A percentile compares a stretch with the other conserved stretches of the same genome.
These are phyloP conservation scores for Poeciliopsis gracilis DNA, from an alignment of 2,797 vertebrate genomes.

Conservation along the genomic window DNA sequence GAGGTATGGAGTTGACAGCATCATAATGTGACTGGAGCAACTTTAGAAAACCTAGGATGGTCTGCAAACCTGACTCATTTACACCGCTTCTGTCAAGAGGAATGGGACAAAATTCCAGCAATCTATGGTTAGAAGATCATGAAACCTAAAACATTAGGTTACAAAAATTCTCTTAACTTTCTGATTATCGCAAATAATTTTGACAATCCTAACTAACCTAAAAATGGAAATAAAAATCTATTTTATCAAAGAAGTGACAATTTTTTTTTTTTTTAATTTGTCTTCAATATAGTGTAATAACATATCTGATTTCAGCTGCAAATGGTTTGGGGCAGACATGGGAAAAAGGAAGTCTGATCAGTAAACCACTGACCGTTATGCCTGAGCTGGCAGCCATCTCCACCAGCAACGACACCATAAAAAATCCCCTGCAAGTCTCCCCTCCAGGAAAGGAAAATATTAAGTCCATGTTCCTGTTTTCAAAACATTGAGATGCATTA, in stretches of 20 bases:
- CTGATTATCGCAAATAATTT: neutral
- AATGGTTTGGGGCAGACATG: neutral
- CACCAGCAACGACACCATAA: constrained; percentile 87
- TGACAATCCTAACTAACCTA: neutral
- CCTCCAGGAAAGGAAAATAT: constrained; percentile 85
- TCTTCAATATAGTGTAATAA: neutral
- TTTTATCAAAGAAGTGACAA: neutral
- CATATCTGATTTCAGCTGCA: neutral
- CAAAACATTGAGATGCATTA: constrained; percentile 7
- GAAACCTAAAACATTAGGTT: neutral
- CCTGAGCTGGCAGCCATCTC: constrained; percentile 88
- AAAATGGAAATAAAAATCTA: no score
- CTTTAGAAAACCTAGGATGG: neutral
- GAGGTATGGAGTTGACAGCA: neutral
- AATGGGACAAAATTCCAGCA: neutral
- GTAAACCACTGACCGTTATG: constrained; percentile 77
- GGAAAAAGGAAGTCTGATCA: constrained; percentile 21
- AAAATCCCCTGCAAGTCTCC: constrained; percentile 85
- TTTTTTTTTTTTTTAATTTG: no score
- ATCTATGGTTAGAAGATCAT: neutral
- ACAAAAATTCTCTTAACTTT: neutral
- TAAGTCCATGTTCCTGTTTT: constrained; percentile 87
- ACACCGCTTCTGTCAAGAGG: neutral
- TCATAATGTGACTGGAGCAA: neutral
- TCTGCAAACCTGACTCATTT: neutral